Percentiles rank a stretch among this genome's conserved stretches.
These are phyloP conservation scores for Eurytoma californica DNA, from an alignment of 2,888 invertebrate genomes.

Conservation along the genomic window DNA sequence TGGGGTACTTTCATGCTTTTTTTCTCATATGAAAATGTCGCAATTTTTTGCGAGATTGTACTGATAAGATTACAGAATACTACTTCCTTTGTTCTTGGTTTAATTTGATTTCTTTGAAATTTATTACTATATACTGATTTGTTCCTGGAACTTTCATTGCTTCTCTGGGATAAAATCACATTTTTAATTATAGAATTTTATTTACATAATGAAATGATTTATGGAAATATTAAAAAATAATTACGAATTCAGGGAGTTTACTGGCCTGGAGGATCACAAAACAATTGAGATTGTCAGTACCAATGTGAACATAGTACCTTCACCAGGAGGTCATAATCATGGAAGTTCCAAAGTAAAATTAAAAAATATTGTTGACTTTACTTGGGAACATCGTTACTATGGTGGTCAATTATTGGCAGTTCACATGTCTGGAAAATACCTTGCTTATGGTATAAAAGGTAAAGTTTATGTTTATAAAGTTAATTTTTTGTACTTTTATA, in stretches of 20 bases:
- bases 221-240: not conserved
- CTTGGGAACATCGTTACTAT: constrained; percentile 93
- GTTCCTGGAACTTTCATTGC: not conserved
- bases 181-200: not conserved
- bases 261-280: constrained; percentile 79
- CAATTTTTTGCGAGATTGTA: too few relatives aligned
- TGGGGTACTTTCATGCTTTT: too few relatives aligned
- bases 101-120: constrained; percentile 9
- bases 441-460: constrained; percentile 96
- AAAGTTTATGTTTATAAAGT: constrained; percentile 56
- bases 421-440: constrained; percentile 88
- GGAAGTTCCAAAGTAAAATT: constrained; percentile 94
- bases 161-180: not conserved
- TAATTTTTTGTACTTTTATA: constrained; percentile 1
- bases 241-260: constrained; percentile 76
- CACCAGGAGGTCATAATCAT: constrained; percentile 84
- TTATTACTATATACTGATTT: not conserved
- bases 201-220: not conserved
- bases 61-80: too few relatives aligned
- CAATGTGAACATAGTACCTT: constrained; percentile 84
- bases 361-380: constrained; percentile 92
- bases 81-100: not conserved
- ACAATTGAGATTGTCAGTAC: constrained; percentile 78
- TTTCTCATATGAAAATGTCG: too few relatives aligned
- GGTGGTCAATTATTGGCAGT: constrained; percentile 91